Percentiles rank a stretch among this genome's conserved stretches.
phyloP scores from a whole-genome alignment of 2,113 vertebrate species.

The Callospermophilus lateralis region DNA sequence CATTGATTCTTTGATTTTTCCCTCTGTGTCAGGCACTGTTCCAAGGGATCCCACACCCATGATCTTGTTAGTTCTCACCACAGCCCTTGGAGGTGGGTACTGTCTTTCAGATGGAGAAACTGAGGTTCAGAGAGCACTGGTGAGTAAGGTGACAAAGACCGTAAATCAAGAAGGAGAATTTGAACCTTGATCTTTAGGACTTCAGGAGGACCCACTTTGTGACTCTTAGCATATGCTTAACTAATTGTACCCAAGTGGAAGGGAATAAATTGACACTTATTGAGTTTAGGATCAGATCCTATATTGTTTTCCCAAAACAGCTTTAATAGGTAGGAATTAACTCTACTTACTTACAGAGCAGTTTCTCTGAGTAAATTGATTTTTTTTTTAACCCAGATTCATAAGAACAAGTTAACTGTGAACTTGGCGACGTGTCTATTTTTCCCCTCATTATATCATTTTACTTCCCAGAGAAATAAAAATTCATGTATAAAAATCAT shows the following conservation, averaged over 20 bases:
- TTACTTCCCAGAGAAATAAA: conserved; percentile 23
- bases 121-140: neutral
- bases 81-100: neutral
- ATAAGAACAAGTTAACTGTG: neutral
- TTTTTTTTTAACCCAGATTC: neutral
- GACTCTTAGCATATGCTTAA: neutral
- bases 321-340: neutral
- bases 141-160: neutral
- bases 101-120: neutral
- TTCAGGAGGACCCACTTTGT: neutral
- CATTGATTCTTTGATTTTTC: neutral
- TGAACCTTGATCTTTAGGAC: neutral
- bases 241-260: neutral
- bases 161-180: neutral
- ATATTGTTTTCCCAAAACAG: neutral
- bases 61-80: neutral
- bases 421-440: neutral
- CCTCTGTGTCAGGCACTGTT: neutral
- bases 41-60: neutral
- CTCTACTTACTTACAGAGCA: neutral
- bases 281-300: neutral
- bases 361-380: neutral
- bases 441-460: neutral
- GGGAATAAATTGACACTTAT: neutral
- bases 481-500: neutral